Evolutionary conservation across 2,797 vertebrate genomes (phyloP).

Genomic region (Tarsius wallacei): DNA sequence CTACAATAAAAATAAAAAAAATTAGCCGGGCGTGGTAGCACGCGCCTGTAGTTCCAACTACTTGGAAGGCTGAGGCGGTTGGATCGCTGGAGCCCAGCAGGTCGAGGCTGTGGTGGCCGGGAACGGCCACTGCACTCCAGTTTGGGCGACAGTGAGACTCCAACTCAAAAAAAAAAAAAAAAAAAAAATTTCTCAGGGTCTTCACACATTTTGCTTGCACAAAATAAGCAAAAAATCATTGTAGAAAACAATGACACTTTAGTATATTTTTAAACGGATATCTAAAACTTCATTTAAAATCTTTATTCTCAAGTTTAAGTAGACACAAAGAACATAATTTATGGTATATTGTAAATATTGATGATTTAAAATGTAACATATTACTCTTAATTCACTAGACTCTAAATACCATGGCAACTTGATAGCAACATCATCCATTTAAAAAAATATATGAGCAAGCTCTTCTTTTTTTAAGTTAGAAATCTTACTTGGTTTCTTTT

Average conservation of each 20-base stretch:
- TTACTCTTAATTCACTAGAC: background rate
- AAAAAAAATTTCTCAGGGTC: slow-evolving; percentile 1
- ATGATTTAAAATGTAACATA: slow-evolving; percentile 38
- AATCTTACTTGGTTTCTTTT: slow-evolving; percentile 2
- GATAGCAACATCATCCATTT: background rate
- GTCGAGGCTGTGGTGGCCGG: too few species aligned
- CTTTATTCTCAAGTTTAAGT: slow-evolving; percentile 21
- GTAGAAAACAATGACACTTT: background rate
- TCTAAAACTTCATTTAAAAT: slow-evolving; percentile 13
- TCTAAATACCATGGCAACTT: background rate
- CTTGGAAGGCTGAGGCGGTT: too few species aligned
- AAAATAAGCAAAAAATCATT: slow-evolving; percentile 11
- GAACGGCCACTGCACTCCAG: too few species aligned
- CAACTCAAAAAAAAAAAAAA: too few species aligned
- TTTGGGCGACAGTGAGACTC: too few species aligned
- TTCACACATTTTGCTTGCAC: background rate
- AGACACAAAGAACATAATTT: slow-evolving; percentile 3
- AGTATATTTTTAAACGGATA: background rate
- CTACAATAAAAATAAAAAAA: too few species aligned
- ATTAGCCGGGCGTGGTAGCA: too few species aligned
- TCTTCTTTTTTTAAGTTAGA: background rate
- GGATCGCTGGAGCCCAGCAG: too few species aligned
- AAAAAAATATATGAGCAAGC: background rate
- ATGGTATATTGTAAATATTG: background rate
- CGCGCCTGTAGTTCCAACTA: too few species aligned